Evolutionary conservation across 2,888 invertebrate genomes (phyloP).

Genomic region (Elaeidobius kamerunicus): DNA sequence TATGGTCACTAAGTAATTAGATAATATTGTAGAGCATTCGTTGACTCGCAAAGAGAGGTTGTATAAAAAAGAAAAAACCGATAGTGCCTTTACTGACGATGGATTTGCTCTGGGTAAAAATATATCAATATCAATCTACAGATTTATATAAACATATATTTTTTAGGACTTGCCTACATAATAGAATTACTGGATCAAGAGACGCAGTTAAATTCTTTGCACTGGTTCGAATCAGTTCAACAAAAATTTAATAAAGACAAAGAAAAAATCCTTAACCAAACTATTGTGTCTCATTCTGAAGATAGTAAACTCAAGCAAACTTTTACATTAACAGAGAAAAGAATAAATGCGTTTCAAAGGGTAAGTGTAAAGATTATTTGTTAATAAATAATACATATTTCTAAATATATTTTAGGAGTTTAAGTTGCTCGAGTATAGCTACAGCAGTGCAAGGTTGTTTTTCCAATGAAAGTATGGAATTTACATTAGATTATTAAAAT

Average conservation of each 20-base stretch:
- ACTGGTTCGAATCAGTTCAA: constrained; percentile 91
- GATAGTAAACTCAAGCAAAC: constrained; percentile 92
- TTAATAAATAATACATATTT: too few species aligned
- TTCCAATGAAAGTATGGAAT: constrained; percentile 52
- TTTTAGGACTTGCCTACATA: constrained; percentile 77
- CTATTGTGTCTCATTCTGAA: constrained; percentile 54
- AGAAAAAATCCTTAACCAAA: constrained; percentile 54
- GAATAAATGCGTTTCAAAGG: constrained; percentile 55
- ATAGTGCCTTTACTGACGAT: constrained; percentile 94
- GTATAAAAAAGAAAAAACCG: constrained; percentile 82
- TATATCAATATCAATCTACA: too few species aligned
- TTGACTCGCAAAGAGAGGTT: constrained; percentile 90
- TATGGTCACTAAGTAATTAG: too few species aligned
- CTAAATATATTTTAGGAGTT: constrained; percentile 83
- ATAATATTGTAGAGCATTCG: constrained; percentile 92
- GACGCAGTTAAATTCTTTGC: constrained; percentile 81
- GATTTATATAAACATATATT: not conserved
- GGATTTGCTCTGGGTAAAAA: constrained; percentile 91
- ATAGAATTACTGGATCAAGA: constrained; percentile 85
- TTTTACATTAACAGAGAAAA: constrained; percentile 80
- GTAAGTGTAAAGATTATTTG: constrained; percentile 9
- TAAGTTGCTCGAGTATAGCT: constrained; percentile 83
- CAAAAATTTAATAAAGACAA: constrained; percentile 68
- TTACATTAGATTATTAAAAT: too few species aligned
- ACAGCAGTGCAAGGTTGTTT: constrained; percentile 93